These are phyloP conservation scores for Bradypodion ventrale DNA, from an alignment of 2,797 vertebrate genomes.

Conservation along the genomic window DNA sequence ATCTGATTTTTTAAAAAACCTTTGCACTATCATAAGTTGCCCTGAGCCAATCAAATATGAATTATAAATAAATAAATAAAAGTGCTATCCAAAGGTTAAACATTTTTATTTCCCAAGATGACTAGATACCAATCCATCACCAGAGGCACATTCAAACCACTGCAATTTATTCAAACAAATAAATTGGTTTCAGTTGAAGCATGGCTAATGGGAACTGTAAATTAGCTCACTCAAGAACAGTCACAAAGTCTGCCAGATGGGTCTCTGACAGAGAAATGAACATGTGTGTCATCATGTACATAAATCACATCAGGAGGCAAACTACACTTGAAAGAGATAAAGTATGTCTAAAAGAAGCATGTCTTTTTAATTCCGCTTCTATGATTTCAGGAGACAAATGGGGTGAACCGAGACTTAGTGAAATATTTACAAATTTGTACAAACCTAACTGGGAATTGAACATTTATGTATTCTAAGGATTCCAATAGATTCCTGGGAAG, in stretches of 20 bases:
- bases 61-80: conserved; percentile 24
- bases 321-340: conserved; percentile 42
- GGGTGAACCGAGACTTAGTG: background rate
- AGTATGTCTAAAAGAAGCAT: conserved; percentile 3
- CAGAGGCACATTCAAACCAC: conserved; percentile 52
- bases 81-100: conserved; percentile 36
- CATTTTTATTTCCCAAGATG: conserved; percentile 61
- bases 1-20: background rate
- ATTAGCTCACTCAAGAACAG: conserved; percentile 46
- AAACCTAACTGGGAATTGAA: background rate
- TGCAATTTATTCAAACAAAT: conserved; percentile 57
- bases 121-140: conserved; percentile 55
- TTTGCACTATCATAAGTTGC: background rate
- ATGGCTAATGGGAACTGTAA: conserved; percentile 58
- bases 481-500: conserved; percentile 15
- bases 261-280: conserved; percentile 41
- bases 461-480: conserved; percentile 3
- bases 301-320: conserved; percentile 37
- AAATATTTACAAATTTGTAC: conserved; percentile 8
- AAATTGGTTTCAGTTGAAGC: conserved; percentile 48
- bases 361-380: background rate
- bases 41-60: background rate
- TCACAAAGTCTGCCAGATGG: conserved; percentile 51
- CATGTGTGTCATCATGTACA: conserved; percentile 21
- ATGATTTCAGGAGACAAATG: background rate